Evolutionary conservation across 2,113 vertebrate species (phyloP).

Genomic region (Urocynchramus pylzowi): DNA sequence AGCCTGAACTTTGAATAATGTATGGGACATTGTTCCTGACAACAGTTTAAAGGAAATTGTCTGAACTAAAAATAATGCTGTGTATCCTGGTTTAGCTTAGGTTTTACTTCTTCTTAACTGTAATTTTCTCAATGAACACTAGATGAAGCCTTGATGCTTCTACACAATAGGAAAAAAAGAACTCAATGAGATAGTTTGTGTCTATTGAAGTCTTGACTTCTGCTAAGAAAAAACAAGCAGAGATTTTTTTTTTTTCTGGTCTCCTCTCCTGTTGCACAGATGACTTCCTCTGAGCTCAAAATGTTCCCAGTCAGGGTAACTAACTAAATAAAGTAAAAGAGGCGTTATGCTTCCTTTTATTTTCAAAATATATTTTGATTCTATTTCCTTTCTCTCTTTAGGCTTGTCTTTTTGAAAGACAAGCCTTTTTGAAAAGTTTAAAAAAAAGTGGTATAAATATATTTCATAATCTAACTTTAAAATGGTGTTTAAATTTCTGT

Average conservation of each 20-base stretch:
- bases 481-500: background rate
- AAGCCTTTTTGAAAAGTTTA: no score
- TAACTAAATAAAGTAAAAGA: background rate
- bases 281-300: background rate
- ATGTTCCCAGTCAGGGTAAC: background rate
- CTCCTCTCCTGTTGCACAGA: background rate
- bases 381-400: background rate
- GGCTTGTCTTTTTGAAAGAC: background rate
- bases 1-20: background rate
- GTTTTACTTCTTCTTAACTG: background rate
- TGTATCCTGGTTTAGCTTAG: background rate
- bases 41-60: background rate
- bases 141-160: conserved; percentile 41
- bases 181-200: background rate
- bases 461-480: background rate
- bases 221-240: background rate
- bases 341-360: background rate
- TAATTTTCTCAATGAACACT: conserved; percentile 22
- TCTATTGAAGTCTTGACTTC: background rate
- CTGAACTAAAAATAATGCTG: background rate
- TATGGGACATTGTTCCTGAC: background rate
- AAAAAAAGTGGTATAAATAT: background rate
- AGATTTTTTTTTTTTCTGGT: background rate
- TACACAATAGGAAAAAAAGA: background rate
- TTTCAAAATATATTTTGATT: background rate